Base-by-base conservation (phyloP, 2,888 invertebrate species). In the Watsonalla binaria region DNA sequence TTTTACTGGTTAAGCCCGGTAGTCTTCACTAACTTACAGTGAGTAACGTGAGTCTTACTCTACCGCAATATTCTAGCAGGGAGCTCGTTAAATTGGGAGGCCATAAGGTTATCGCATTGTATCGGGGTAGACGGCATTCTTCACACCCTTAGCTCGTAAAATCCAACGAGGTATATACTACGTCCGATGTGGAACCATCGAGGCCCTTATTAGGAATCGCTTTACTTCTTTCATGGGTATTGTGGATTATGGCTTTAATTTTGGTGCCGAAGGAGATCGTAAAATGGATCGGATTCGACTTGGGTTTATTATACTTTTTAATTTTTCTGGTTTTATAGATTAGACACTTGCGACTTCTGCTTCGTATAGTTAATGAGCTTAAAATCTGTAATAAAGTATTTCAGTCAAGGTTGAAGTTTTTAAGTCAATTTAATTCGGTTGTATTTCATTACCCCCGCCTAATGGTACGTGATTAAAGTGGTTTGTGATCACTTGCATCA, bases 71-170 rank as follows among this genome's bases (percentile, higher is more conserved):
- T 61, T 57, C 62, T 62, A 60, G 60, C 53, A 57, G 53, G 54
- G 54, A 60, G 54, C 62, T 71, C 66, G 63, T 72, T 72, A 74
- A 72, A 73, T 68, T 66, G 61, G 58, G 57, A 66, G 55, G 58
- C 60, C 70, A 61, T 72, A 74, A 54, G 66, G 58, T 60, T 55
- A 60, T 57, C 60, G 60, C 62, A 71, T 77, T 80, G 67, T 78
- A 76, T 76, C 63, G 70, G 62, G 61, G 66, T 62, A 76, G 69
- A 75, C 67, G 62, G 63, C 68, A 72, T 72, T 74, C 74, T 79
- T 80, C 72, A 74, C 75, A 74, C 74, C 71, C 72, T 65, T 58
- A 54, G 52, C 60, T 82, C 77, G 73, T 82, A 82, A 81, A 80
- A 80, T 65, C 61, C 71, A 76, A 79, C 68, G 70, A 61, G 62